phyloP scores from a whole-genome alignment of 2,113 vertebrate species.

The Passer montanus region DNA sequence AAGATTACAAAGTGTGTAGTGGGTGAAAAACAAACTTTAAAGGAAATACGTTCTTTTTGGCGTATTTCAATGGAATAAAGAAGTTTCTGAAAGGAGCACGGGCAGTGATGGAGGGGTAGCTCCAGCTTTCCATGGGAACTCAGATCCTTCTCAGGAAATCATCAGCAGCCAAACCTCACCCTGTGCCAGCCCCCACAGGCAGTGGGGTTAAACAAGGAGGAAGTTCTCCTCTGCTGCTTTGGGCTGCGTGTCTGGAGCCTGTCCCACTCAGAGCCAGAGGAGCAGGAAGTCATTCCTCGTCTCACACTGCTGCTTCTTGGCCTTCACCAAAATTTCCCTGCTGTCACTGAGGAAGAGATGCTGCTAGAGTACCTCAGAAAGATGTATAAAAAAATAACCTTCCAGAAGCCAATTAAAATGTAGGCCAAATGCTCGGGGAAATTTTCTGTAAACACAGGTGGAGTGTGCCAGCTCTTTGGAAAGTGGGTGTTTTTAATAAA shows the following conservation, averaged over 20 bases:
- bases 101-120: not conserved
- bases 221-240: not conserved
- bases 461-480: not conserved
- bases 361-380: not conserved
- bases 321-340: not conserved
- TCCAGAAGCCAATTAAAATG: constrained; percentile 39
- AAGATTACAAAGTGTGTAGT: not conserved
- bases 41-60: not conserved
- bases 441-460: constrained; percentile 44
- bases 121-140: not conserved
- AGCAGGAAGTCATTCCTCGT: not conserved
- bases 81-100: not conserved
- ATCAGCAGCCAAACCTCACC: not conserved
- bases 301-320: not conserved
- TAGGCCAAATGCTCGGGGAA: constrained; percentile 48
- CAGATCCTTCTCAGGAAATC: not conserved
- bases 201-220: not conserved
- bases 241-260: not conserved
- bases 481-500: constrained; percentile 33
- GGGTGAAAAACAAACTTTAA: not conserved
- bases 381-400: not conserved
- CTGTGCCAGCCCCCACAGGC: not conserved
- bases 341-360: not conserved
- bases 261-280: not conserved
- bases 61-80: not conserved